Conservation (phyloP, 2,797 vertebrate species). For the Euphonia xanthogaster region DNA sequence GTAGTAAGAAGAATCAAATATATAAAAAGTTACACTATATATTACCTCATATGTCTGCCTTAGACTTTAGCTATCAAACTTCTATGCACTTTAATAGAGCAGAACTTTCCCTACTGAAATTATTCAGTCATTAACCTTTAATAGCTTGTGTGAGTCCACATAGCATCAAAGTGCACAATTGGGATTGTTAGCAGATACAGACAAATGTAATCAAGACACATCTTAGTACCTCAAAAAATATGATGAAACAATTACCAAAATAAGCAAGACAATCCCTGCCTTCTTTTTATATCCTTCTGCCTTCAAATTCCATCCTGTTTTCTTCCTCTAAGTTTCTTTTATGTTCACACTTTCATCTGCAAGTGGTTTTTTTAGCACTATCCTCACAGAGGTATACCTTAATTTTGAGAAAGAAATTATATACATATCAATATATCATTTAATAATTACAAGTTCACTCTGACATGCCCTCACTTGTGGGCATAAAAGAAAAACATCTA, state of each 20-base stretch:
- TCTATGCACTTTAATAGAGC: background rate
- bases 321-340: background rate
- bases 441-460: background rate
- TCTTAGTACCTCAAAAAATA: background rate
- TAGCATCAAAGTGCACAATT: background rate
- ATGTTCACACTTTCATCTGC: background rate
- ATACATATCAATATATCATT: background rate
- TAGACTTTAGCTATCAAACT: constrained; percentile 7
- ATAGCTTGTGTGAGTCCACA: background rate
- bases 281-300: background rate
- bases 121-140: constrained; percentile 17
- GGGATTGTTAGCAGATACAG: background rate
- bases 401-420: background rate
- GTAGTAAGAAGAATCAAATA: background rate
- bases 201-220: background rate
- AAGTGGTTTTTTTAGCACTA: background rate
- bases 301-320: background rate
- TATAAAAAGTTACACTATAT: constrained; percentile 37
- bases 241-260: background rate
- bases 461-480: background rate
- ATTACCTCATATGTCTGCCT: constrained; percentile 49
- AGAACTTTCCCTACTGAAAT: constrained; percentile 19
- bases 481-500: background rate
- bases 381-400: background rate
- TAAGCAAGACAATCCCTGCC: background rate